Percentiles rank a stretch among this genome's conserved stretches.
phyloP scores from a whole-genome alignment of 2,797 vertebrate species.

The Pyrocephalus nanus region DNA sequence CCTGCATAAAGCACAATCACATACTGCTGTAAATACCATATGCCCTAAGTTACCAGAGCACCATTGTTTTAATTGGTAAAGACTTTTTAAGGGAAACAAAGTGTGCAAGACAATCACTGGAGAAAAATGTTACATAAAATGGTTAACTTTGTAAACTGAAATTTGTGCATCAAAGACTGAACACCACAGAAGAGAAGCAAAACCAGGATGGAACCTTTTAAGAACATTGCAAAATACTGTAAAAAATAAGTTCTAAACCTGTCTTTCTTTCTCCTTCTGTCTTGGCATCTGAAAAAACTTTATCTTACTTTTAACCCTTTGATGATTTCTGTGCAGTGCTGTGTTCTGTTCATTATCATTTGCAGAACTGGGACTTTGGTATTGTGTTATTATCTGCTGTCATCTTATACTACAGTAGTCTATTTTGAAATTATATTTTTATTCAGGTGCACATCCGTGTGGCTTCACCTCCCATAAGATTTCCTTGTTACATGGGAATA shows the following conservation, averaged over 20 bases:
- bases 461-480: slow-evolving; percentile 93
- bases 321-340: neutral
- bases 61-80: neutral
- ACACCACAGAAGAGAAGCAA: neutral
- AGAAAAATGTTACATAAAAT: neutral
- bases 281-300: neutral
- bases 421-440: neutral
- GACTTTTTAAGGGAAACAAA: neutral
- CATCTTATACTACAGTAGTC: neutral
- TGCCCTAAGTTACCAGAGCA: neutral
- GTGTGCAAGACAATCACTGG: neutral
- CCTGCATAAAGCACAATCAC: neutral
- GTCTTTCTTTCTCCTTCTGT: neutral
- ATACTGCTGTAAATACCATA: neutral
- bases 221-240: neutral
- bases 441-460: slow-evolving; percentile 94
- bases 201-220: neutral
- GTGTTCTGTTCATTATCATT: neutral
- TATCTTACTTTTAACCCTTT: neutral
- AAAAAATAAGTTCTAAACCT: neutral
- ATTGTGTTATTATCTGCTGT: neutral
- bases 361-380: neutral
- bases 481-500: slow-evolving; percentile 98
- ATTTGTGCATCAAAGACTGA: neutral
- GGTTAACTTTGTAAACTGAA: neutral